These are phyloP conservation scores for Lepisosteus oculatus DNA, from an alignment of 2,113 vertebrate species.

Conservation along the genomic window DNA sequence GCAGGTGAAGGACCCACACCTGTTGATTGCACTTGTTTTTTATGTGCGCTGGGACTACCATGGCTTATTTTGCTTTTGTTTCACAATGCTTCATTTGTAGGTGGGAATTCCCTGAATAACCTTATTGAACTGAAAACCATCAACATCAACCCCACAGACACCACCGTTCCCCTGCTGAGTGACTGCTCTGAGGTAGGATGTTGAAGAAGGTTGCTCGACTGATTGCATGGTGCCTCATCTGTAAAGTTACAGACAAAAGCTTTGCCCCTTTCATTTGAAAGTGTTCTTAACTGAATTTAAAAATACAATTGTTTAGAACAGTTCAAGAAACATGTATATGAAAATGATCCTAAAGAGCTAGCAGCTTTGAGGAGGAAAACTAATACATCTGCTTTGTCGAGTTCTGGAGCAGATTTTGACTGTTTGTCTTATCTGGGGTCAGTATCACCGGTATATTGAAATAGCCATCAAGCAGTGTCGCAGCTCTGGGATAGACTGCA, in stretches of 20 bases:
- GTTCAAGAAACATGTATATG: too few species aligned
- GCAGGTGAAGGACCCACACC: too few species aligned
- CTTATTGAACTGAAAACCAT: slow-evolving; percentile 94
- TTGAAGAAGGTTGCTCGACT: neutral
- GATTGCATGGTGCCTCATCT: too few species aligned
- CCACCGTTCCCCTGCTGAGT: slow-evolving; percentile 82
- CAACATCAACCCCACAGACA: slow-evolving; percentile 93
- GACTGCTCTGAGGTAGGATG: slow-evolving; percentile 87
- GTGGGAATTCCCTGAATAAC: slow-evolving; percentile 94
- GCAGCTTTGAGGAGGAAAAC: too few species aligned
- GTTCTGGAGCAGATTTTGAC: neutral
- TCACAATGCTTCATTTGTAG: slow-evolving; percentile 50
- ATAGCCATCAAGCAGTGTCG: slow-evolving; percentile 95
- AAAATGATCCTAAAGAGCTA: too few species aligned
- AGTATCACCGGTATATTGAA: slow-evolving; percentile 95
- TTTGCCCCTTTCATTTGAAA: too few species aligned
- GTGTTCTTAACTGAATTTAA: too few species aligned
- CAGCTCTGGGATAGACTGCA: slow-evolving; percentile 97
- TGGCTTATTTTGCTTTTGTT: slow-evolving; percentile 6
- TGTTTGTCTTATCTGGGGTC: slow-evolving; percentile 12
- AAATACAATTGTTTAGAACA: too few species aligned
- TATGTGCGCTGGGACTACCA: too few species aligned
- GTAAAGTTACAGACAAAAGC: too few species aligned
- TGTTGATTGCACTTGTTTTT: too few species aligned
- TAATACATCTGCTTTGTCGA: too few species aligned